Base-by-base conservation (phyloP, 2,797 vertebrate genomes). In the Platalea minor region DNA sequence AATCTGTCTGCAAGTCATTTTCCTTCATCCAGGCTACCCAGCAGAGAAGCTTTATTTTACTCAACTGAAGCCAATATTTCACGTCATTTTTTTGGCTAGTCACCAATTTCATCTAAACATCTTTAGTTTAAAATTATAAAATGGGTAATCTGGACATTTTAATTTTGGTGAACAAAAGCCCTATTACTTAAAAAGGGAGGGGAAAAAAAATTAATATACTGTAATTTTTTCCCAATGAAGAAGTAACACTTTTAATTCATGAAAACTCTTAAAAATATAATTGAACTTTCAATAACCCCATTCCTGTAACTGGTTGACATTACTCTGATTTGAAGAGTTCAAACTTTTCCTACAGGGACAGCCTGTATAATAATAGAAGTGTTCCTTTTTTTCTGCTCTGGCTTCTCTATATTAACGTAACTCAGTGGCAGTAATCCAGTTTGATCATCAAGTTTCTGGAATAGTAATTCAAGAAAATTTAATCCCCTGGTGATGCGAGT, bases 231-330 rank as follows among this genome's bases (percentile, higher is more conserved):
- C 51, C n/a, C 15, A 59, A 9, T 89, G 96, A 81, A 87, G 68
- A 83, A 90, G 43, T 77, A 85, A 48, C 10, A 29, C n/a, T 92
- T 78, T 48, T 91, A 85, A 84, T 93, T 89, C 18, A 57, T 72
- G 13, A 91, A 87, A 84, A 87, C 31, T n/a, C 61, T 91, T 80
- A 48, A 91, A 96, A 91, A 81, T 76, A 17, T 88, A 77, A 39
- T 65, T 94, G 92, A 93, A 77, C 87, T 96, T 91, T 95, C 48
- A 93, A 5, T 95, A 96, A 91, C 84, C 86, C 31, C 59, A 10
- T 95, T 96, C 75, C 73, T 81, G 53, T 92, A 80, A 90, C 64
- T 95, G 35, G 48, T 76, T 93, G 73, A 41, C 69, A 37, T 81
- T 89, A 80, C 65, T 93, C 83, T 83, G 81, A 84, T 90, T 97